Conservation (phyloP, 2,797 vertebrate species). For the Sarcophilus harrisii region DNA sequence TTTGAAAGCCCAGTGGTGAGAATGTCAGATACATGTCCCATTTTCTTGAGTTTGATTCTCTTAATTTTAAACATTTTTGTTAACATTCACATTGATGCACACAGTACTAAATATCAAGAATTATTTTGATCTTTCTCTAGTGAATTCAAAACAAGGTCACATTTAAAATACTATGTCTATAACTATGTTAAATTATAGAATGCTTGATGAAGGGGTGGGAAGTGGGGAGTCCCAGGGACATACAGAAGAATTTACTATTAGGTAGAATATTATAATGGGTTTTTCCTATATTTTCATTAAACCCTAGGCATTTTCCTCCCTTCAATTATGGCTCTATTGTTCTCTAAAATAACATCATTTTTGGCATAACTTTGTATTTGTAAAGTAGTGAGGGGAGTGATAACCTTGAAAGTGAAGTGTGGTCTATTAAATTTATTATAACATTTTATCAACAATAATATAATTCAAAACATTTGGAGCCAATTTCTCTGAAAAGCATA, state of each 20-base stretch:
- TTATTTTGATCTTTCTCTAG: conserved; percentile 48
- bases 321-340: neutral
- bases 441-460: neutral
- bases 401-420: conserved; percentile 23
- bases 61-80: conserved; percentile 34
- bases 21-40: neutral
- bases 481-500: conserved; percentile 17
- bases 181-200: conserved; percentile 7
- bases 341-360: conserved; percentile 25
- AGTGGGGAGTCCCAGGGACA: neutral
- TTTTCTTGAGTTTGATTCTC: conserved; percentile 37
- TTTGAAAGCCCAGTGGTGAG: neutral
- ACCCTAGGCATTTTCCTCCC: conserved; percentile 39
- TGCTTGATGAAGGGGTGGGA: conserved; percentile 7
- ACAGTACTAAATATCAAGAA: neutral
- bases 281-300: conserved; percentile 22
- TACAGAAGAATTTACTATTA: neutral
- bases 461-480: conserved; percentile 15
- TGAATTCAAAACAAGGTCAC: conserved; percentile 37
- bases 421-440: neutral
- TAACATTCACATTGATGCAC: conserved; percentile 11
- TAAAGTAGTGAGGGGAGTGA: neutral
- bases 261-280: neutral
- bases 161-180: conserved; percentile 41
- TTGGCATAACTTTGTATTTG: neutral